Evolutionary conservation across 2,797 vertebrate species (phyloP), one percentile per base, ranked within the genome.

Genomic region (Labroides dimidiatus): DNA sequence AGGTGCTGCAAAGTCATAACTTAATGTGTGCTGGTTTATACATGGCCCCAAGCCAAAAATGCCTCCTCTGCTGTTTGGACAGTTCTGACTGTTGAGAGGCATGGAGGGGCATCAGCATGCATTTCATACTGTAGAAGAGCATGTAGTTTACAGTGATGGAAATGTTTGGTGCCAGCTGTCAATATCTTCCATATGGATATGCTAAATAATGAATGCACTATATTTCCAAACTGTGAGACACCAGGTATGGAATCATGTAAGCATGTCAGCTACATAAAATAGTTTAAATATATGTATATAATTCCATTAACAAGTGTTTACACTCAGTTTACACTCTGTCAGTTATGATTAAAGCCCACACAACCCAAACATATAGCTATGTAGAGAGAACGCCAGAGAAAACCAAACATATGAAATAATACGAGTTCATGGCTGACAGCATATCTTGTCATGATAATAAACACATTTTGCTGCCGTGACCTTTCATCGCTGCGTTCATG

Each of bases 371-470:
- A 47, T 56, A 64, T 13, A 49, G 78, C 58, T 37, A 77, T 59
- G 65, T 53, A 60, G 77, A 63, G 59, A 0, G 15, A 69, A 54
- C n/a, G 72, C 69, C 81, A 84, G 84, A 62, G 65, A 77, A 90
- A 88, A 82, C 41, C 59, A 75, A 84, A 76, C 78, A 75, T 36
- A 11, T 70, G 43, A 49, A 70, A 75, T 75, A 49, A 50, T 23
- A 63, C 67, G 41, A 49, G 53, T 75, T 74, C 64, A 8, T 4
- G 37, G 47, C 73, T 61, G 82, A 87, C 84, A 82, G 41, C 30
- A 20, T 77, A 69, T 84, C 79, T 86, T 59, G 72, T 78, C 66
- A 27, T 59, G 75, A 87, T 84, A 87, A 90, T 87, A 88, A 90
- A 89, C 86, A 86, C 71, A 36, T 80, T 85, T 78, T 59, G 47